Conservation (phyloP, 2,888 invertebrate genomes). For the Phalera bucephala region DNA sequence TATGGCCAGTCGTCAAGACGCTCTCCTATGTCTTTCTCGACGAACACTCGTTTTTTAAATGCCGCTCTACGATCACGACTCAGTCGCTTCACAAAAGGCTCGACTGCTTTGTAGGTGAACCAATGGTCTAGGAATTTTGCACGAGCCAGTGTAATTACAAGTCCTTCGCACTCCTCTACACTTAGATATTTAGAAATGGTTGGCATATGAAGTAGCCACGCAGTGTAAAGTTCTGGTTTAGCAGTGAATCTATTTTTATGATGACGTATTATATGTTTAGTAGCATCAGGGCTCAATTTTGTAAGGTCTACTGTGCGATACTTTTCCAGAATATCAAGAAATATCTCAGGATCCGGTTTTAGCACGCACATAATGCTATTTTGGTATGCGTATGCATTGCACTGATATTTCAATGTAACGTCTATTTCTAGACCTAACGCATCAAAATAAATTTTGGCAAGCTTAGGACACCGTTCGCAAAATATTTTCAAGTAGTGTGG, state of each 20-base stretch:
- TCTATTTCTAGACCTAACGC: slow-evolving; percentile 30
- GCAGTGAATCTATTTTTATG: slow-evolving; percentile 42
- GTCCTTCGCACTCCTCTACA: too few relatives aligned
- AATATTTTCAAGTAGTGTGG: too few relatives aligned
- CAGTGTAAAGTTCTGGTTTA: slow-evolving; percentile 52
- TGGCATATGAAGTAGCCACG: slow-evolving; percentile 42
- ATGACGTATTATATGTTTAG: too few relatives aligned
- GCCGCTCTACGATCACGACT: slow-evolving; percentile 32
- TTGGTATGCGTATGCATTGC: slow-evolving; percentile 34
- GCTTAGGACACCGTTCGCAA: slow-evolving; percentile 45
- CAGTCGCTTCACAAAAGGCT: slow-evolving; percentile 50
- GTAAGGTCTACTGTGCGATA: too few relatives aligned
- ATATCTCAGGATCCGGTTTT: slow-evolving; percentile 38
- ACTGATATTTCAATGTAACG: too few relatives aligned
- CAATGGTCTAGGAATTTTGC: too few relatives aligned
- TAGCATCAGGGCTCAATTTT: slow-evolving; percentile 31
- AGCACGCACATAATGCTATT: slow-evolving; percentile 42
- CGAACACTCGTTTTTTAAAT: slow-evolving; percentile 51
- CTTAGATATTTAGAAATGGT: too few relatives aligned
- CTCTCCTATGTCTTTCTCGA: too few relatives aligned
- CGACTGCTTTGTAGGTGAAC: slow-evolving; percentile 49
- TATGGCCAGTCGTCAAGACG: slow-evolving; percentile 47
- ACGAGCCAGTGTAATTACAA: too few relatives aligned
- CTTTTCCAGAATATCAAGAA: slow-evolving; percentile 50
- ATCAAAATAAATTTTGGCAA: slow-evolving; percentile 48